A percentile compares a stretch with the other conserved stretches of the same genome.
Conservation (phyloP, 2,113 vertebrate species). For the Epinephelus moara region DNA sequence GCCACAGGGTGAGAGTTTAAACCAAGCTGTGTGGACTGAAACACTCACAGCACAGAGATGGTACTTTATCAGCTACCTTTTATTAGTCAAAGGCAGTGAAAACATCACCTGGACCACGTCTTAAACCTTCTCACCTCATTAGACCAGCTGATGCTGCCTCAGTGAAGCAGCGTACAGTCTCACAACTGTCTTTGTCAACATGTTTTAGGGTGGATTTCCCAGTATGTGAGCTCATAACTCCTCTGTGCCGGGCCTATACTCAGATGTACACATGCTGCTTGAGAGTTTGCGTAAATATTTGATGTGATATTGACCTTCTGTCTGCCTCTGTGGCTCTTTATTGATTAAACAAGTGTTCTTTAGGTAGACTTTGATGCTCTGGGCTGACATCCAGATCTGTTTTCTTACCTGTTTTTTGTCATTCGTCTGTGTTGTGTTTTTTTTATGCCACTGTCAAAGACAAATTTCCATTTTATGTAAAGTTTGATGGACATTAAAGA, state of each 20-base stretch:
- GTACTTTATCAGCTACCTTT: not conserved
- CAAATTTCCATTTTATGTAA: too few relatives aligned
- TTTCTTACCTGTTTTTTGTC: not conserved
- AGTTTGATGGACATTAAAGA: too few relatives aligned
- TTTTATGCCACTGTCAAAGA: too few relatives aligned
- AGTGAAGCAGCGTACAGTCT: not conserved
- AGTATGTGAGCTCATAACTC: not conserved
- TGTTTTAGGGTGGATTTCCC: not conserved
- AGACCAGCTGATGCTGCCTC: not conserved
- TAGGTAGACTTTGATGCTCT: not conserved
- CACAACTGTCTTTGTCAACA: not conserved
- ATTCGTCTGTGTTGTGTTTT: too few relatives aligned
- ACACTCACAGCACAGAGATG: not conserved
- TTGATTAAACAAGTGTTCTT: not conserved
- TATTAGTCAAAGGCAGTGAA: not conserved
- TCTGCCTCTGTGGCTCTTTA: not conserved
- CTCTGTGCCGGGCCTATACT: not conserved
- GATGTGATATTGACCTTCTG: constrained; percentile 3
- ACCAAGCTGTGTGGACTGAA: not conserved
- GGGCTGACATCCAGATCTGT: constrained; percentile 9
- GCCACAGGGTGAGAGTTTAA: not conserved
- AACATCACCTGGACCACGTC: not conserved
- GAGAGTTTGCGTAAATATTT: not conserved
- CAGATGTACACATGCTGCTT: not conserved
- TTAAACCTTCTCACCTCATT: not conserved